These are phyloP conservation scores for Hydrochoerus hydrochaeris DNA, from an alignment of 2,113 vertebrate species.

Conservation along the genomic window DNA sequence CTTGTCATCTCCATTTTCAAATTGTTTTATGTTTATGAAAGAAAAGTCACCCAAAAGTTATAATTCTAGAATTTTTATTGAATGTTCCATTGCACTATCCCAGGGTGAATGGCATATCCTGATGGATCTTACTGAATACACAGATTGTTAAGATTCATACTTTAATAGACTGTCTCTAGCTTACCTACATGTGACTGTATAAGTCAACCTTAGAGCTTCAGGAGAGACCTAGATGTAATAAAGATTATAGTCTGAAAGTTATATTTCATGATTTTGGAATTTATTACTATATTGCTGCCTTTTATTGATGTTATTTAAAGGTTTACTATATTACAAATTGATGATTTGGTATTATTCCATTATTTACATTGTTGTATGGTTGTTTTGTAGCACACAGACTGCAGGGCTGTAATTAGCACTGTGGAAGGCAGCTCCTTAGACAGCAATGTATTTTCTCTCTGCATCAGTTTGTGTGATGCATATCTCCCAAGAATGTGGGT, in stretches of 20 bases:
- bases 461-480: constrained; percentile 82
- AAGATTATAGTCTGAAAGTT: background rate
- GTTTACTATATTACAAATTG: background rate
- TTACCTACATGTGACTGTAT: background rate
- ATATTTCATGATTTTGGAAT: background rate
- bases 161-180: background rate
- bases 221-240: background rate
- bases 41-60: background rate
- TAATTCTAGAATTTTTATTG: background rate
- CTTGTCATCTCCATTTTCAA: constrained; percentile 20
- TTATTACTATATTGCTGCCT: background rate
- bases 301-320: background rate
- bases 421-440: constrained; percentile 86
- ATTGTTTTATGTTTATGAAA: background rate
- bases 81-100: constrained; percentile 10
- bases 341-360: background rate
- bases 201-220: background rate
- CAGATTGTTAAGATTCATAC: background rate
- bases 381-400: constrained; percentile 87
- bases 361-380: background rate
- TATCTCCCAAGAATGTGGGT: constrained; percentile 94
- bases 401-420: constrained; percentile 89
- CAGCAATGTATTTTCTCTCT: constrained; percentile 87
- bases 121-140: background rate
- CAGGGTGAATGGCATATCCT: background rate